Base-by-base conservation (phyloP, 2,113 vertebrate species). In the Macquaria ambigua region DNA sequence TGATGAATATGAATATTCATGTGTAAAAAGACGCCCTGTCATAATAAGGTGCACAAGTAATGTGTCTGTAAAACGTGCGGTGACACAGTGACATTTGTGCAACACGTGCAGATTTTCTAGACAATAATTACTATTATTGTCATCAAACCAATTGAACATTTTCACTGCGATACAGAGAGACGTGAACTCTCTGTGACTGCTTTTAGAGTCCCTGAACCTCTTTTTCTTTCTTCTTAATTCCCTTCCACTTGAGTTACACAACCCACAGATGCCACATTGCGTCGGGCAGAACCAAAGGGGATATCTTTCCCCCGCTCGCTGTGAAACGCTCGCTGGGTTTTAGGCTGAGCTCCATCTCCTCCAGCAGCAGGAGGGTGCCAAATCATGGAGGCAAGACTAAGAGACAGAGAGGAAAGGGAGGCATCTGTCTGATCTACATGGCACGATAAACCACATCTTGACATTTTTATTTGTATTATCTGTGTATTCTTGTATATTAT, bases 171-270 rank as follows among this genome's bases (percentile, higher is more conserved):
- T 46, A 56, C 63, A 76, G 28, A 68, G 62, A 76, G 85, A 86
- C 77, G 71, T 90, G 85, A 89, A 82, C 82, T 93, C 86, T 82
- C 48, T 11, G 74, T 89, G 87, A 92, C 86, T 82, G 79, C 84
- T 84, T 79, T 83, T 74, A 74, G 80, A 88, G 53, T 46, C 77
- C 71, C 66, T 79, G 28, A 87, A 91, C 79, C 56, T 48, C 76
- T 39, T 79, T 83, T 80, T 43, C n/a, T 75, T 73, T 70, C 53
- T 61, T 73, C 53, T 76, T 84, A 79, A 88, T 87, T 91, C 77
- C 63, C 66, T 90, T 91, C 89, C 90, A 85, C 83, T 87, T 77
- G 85, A 91, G 72, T 92, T 90, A 89, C 84, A 85, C 88, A 78
- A 72, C 82, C 85, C 82, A 70, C 89, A 89, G 77, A 93, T 90